Evolutionary conservation across 2,797 vertebrate genomes (phyloP).

Genomic region (Macrochelys suwanniensis): DNA sequence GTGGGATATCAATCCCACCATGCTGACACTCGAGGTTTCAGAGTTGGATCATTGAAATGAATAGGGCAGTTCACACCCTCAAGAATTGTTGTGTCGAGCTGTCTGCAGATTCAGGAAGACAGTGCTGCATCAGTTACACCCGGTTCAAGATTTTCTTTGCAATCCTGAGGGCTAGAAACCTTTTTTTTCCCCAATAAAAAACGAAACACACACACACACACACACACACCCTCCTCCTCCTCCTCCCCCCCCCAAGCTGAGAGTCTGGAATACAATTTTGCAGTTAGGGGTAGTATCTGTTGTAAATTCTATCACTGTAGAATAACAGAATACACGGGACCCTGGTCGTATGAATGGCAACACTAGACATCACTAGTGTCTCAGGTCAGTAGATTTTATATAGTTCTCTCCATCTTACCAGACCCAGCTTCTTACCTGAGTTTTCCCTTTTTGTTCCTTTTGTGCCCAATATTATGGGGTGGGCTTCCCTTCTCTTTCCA

Average conservation of each 20-base stretch:
- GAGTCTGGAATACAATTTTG: background rate
- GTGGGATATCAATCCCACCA: background rate
- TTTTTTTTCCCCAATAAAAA: background rate
- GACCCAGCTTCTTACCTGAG: background rate
- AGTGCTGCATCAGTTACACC: background rate
- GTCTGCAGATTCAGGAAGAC: background rate
- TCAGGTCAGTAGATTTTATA: accelerated
- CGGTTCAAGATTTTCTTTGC: background rate
- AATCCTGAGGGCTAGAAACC: background rate
- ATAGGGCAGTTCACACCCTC: background rate
- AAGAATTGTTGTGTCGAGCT: background rate
- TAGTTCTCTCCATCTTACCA: background rate
- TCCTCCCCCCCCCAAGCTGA: too few relatives aligned
- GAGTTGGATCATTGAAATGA: background rate
- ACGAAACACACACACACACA: background rate
- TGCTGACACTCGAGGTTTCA: background rate
- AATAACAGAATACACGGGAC: background rate
- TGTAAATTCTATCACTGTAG: background rate
- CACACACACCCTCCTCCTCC: too few relatives aligned
- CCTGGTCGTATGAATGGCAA: background rate
- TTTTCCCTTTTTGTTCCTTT: background rate
- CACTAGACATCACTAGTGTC: background rate
- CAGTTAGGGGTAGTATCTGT: background rate
- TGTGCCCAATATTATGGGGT: background rate
- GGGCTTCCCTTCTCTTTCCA: conserved; percentile 48